Base-by-base conservation (phyloP, 2,113 vertebrate species). In the Oreochromis spilurus region DNA sequence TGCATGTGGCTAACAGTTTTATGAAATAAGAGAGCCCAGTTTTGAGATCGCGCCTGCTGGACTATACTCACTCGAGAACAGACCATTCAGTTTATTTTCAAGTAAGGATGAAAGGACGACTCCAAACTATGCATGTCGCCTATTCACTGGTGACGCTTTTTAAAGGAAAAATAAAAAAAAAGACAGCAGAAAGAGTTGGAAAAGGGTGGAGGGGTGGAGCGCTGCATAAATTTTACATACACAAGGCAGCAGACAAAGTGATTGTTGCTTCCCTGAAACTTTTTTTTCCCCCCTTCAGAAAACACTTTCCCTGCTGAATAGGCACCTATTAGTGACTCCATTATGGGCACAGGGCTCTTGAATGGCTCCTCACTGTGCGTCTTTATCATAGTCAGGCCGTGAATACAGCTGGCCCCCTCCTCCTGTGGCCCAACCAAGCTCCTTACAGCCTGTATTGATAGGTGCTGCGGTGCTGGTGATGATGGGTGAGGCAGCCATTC, bases 301-400 rank as follows among this genome's bases (percentile, higher is more conserved):
- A 96, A 96, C 96, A 96, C 96, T 97, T 96, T 96, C 92, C 93
- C 60, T 53, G 90, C 93, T 97, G 96, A 97, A 97, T 96, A 92
- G 96, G 94, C 95, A 95, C 95, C 96, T 96, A 96, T 97, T 97
- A 97, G 96, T 96, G 95, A 96, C 94, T 97, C 95, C 93, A 96
- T 97, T 96, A 96, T 97, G 93, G 92, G 94, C 92, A 83, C 94
- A 92, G 94, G 89, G 93, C 95, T 89, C 90, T 94, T 96, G 93
- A 97, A 96, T 96, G 93, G 96, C 95, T 95, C 91, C 96, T 96
- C 93, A 93, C 96, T 96, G 96, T 94, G 96, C 91, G 94, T 95
- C 96, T 97, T 96, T 96, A 96, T 96, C 92, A 94, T 89, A 90
- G 95, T 93, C 94, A 92, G 87, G 89, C 81, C 87, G 81, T 96